phyloP scores from a whole-genome alignment of 2,113 vertebrate species.

The Patagioenas fasciata region DNA sequence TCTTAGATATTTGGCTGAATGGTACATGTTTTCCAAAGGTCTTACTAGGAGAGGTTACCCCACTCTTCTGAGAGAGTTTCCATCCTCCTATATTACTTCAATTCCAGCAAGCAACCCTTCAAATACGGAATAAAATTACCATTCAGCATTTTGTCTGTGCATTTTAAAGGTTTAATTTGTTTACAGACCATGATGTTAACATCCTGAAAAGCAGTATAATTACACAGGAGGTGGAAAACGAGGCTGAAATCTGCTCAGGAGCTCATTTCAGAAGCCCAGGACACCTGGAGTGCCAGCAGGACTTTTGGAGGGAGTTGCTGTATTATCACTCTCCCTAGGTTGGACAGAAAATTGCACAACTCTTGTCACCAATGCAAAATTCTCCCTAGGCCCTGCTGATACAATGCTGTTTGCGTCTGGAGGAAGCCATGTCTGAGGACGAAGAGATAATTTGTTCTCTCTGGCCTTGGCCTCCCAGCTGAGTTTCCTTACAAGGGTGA shows the following conservation, averaged over 20 bases:
- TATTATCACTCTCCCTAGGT: neutral
- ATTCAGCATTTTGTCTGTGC: neutral
- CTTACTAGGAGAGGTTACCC: neutral
- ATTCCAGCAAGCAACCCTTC: neutral
- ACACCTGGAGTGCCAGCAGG: neutral
- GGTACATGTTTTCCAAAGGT: neutral
- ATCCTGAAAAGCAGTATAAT: neutral
- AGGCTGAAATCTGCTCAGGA: neutral
- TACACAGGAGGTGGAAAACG: neutral
- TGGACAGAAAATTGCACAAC: neutral
- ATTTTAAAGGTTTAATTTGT: neutral
- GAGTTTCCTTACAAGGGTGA: neutral
- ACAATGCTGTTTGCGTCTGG: neutral
- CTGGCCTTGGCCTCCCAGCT: neutral
- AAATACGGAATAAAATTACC: neutral
- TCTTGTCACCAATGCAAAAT: neutral
- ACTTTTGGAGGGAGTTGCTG: neutral
- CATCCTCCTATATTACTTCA: neutral
- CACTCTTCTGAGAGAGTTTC: neutral
- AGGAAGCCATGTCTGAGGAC: neutral
- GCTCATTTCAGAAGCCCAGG: neutral
- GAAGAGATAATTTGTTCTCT: neutral
- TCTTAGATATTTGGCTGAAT: neutral
- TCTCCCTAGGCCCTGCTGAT: neutral
- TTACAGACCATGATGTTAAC: accelerated